Evolutionary conservation across 2,888 invertebrate species (phyloP).

Genomic region (Eupithecia insigniata): DNA sequence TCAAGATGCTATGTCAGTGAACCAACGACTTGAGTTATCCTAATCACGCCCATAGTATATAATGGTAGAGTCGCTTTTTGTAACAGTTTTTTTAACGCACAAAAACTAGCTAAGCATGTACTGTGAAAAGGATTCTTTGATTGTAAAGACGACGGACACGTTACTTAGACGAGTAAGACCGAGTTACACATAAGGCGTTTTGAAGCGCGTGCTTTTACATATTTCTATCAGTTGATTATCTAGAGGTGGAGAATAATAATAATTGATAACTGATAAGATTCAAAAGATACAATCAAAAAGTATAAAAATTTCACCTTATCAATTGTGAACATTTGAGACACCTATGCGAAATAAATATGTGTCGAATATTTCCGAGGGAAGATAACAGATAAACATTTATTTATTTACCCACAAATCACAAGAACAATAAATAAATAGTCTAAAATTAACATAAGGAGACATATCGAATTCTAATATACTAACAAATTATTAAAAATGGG

Average conservation of each 20-base stretch:
- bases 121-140: constrained; percentile 4
- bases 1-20: not conserved
- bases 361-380: too few relatives aligned
- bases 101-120: constrained; percentile 6
- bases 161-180: not conserved
- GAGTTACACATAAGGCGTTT: too few relatives aligned
- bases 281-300: not conserved
- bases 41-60: not conserved
- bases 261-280: not conserved
- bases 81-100: not conserved
- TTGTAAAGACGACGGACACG: not conserved
- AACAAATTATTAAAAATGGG: too few relatives aligned
- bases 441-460: too few relatives aligned
- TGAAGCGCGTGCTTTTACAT: not conserved
- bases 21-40: not conserved
- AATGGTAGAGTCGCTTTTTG: constrained; percentile 5
- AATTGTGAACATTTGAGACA: not conserved
- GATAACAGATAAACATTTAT: too few relatives aligned
- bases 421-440: too few relatives aligned
- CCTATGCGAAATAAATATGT: not conserved
- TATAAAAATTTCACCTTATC: not conserved
- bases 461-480: too few relatives aligned
- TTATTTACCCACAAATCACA: too few relatives aligned
- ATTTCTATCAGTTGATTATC: not conserved
- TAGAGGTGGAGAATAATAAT: too few relatives aligned